Percentiles rank a stretch among this genome's conserved stretches.
phyloP scores from a whole-genome alignment of 1,140 invertebrate species.

The Cyclargus thomasi region DNA sequence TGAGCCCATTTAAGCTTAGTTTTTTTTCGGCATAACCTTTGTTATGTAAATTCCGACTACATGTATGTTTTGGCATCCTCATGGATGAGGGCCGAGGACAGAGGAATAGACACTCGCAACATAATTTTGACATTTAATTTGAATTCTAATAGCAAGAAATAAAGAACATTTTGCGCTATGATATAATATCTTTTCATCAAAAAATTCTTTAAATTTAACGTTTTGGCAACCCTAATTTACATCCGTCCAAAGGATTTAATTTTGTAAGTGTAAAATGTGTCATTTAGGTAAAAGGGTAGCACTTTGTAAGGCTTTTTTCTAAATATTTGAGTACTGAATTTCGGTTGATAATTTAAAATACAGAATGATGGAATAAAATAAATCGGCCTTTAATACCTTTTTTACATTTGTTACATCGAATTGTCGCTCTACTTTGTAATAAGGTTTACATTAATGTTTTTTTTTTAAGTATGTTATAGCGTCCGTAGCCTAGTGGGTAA shows the following conservation, averaged over 20 bases:
- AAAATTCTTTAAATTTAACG: background rate
- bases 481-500: too few species aligned
- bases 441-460: too few species aligned
- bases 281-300: background rate
- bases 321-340: background rate
- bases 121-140: too few species aligned
- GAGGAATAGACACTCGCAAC: too few species aligned
- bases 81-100: too few species aligned
- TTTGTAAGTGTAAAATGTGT: constrained; percentile 9
- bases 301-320: background rate
- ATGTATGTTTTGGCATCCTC: too few species aligned
- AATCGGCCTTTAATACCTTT: background rate
- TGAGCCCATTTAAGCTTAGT: too few species aligned
- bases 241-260: background rate
- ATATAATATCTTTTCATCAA: background rate
- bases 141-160: background rate
- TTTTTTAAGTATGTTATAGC: too few species aligned
- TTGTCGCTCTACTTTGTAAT: too few species aligned
- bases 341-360: background rate
- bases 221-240: background rate
- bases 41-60: too few species aligned
- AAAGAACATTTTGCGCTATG: background rate
- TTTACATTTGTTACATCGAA: too few species aligned
- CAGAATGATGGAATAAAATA: background rate
- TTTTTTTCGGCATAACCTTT: too few species aligned